Evolutionary conservation across 2,113 vertebrate genomes (phyloP).

Genomic region (Emydura subglobosa): DNA sequence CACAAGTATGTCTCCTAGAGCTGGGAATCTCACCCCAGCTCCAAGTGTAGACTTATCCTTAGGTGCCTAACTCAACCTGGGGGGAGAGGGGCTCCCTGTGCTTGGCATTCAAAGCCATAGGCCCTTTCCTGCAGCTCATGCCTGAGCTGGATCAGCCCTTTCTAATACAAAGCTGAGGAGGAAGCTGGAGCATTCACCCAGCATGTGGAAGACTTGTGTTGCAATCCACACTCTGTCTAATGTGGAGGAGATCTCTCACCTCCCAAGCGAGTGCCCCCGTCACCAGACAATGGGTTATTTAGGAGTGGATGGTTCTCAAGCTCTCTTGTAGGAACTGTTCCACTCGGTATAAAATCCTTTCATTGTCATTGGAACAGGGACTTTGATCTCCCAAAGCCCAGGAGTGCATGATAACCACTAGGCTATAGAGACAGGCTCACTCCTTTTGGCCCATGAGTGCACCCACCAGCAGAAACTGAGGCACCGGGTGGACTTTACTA

Average conservation of each 20-base stretch:
- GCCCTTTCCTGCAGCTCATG: not conserved
- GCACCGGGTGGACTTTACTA: not conserved
- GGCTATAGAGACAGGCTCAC: not conserved
- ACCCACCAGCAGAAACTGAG: not conserved
- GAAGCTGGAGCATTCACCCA: not conserved
- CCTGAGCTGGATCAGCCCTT: not conserved
- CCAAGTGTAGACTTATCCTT: not conserved
- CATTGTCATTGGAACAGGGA: not conserved
- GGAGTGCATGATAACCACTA: not conserved
- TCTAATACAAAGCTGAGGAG: not conserved
- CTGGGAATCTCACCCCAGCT: not conserved
- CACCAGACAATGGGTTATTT: not conserved
- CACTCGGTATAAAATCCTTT: not conserved
- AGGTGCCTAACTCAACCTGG: not conserved
- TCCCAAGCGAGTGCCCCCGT: not conserved
- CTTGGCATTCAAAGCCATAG: not conserved
- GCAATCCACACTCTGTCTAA: no score
- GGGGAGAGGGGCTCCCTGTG: not conserved
- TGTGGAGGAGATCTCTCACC: not conserved
- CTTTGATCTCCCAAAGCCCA: not conserved
- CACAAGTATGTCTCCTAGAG: not conserved
- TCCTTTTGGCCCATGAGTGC: not conserved
- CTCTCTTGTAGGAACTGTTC: not conserved
- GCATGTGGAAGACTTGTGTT: not conserved
- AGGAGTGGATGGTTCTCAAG: not conserved